phyloP scores from a whole-genome alignment of 1,140 invertebrate genomes.

The Linepithema humile region DNA sequence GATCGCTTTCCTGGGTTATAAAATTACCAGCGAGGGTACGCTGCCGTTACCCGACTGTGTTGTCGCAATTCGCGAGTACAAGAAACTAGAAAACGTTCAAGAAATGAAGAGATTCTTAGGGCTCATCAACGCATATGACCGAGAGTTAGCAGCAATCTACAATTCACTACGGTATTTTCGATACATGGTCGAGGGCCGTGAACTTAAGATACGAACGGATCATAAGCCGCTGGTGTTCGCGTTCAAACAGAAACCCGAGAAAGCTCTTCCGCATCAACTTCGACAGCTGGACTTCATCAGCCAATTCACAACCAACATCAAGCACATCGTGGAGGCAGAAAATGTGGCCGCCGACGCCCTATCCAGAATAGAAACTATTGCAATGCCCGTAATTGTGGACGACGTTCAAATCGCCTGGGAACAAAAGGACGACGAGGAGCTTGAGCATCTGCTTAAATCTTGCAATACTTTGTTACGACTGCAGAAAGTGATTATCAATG shows the following conservation, averaged over 20 bases:
- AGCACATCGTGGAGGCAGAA: accelerated
- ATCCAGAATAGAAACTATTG: neutral
- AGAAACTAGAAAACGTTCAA: too few relatives aligned
- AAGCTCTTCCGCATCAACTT: neutral
- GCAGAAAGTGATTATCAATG: too few relatives aligned
- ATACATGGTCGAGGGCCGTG: neutral
- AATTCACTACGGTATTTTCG: neutral
- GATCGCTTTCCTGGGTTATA: too few relatives aligned
- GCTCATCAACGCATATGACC: neutral
- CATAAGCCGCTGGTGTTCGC: neutral
- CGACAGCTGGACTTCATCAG: neutral
- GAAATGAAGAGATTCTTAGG: too few relatives aligned
- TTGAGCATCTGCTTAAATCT: neutral
- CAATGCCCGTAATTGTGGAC: neutral
- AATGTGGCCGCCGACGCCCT: neutral
- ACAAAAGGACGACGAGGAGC: neutral
- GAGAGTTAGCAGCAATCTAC: neutral
- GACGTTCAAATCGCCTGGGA: neutral
- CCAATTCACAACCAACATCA: neutral
- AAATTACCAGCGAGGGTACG: too few relatives aligned
- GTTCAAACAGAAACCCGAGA: neutral
- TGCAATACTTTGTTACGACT: too few relatives aligned
- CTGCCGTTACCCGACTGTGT: too few relatives aligned
- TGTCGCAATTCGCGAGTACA: too few relatives aligned
- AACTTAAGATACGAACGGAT: neutral